Evolutionary conservation across 1,140 invertebrate species (phyloP).

Genomic region (Drosophila pallidifrons): DNA sequence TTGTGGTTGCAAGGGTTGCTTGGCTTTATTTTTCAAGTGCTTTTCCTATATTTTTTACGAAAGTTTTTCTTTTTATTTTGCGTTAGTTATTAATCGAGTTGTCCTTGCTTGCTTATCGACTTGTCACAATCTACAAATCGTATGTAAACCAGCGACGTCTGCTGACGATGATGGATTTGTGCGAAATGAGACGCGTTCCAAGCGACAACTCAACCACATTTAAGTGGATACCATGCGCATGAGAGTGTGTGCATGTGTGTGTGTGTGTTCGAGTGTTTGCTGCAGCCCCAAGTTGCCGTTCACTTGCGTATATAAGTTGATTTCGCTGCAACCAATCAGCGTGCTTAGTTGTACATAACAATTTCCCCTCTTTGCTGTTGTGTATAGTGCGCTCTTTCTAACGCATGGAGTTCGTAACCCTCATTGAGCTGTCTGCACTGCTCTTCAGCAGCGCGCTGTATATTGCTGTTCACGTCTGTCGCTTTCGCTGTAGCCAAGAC

Average conservation of each 20-base stretch:
- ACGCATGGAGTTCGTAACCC: not conserved
- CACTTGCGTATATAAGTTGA: conserved; percentile 7
- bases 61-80: conserved; percentile 11
- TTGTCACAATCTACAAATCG: conserved; percentile 32
- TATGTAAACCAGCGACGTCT: conserved; percentile 42
- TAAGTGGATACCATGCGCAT: conserved; percentile 2
- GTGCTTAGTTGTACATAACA: conserved; percentile 31
- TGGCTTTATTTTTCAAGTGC: not conserved
- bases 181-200: conserved; percentile 50
- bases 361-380: conserved; percentile 45
- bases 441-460: not conserved
- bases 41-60: not conserved
- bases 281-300: not conserved
- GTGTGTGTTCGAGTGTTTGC: conserved; percentile 1
- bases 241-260: not conserved
- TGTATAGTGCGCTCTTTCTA: conserved; percentile 19
- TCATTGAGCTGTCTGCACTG: not conserved
- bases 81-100: conserved; percentile 5
- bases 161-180: conserved; percentile 72
- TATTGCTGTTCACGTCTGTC: conserved; percentile 14
- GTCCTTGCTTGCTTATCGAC: conserved; percentile 35
- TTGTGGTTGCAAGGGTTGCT: conserved; percentile 30
- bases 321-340: conserved; percentile 26
- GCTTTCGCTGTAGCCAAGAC: conserved; percentile 31
- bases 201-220: conserved; percentile 29